Evolutionary conservation across 92 coral and sea anemone species (phyloP), one percentile per base, ranked within the genome.

Genomic region (Muricea muricata): DNA sequence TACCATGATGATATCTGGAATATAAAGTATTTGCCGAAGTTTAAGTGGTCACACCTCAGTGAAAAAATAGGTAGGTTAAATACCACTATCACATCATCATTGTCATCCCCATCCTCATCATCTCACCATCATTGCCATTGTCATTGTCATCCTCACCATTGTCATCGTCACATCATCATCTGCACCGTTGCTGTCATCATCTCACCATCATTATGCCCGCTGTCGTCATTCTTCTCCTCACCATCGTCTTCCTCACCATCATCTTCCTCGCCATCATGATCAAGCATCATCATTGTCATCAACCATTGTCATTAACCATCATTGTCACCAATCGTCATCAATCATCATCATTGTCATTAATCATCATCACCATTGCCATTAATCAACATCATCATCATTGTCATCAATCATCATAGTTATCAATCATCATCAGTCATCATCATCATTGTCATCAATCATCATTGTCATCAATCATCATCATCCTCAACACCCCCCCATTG

Each of bases 1-100:
- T 93, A 96, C 75, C 97, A 93, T 75, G 99, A 96, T 89, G 99
- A 96, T 41, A 96, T 96, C 24, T 96, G 99, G 99, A 96, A 96
- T 81, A 93, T 93, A 78, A 96, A 96, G 42, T 96, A 96, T 68
- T 92, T 96, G 21, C 91, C 97, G 46, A 96, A 85, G 35, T 96
- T 96, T 75, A 86, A 85, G 47, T 96, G 99, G 99, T 85, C 91
- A 25, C 99, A 96, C 34, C 86, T 96, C 68, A 88, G 97, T 93
- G 99, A 96, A 83, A 94, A 94, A 78, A 93, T 86, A 47, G 97
- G 99, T 96, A 79, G 28, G 88, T 11, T 14, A n/a, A n/a, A n/a
- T n/a, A n/a, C n/a, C n/a, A n/a, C 57, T 7, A 23, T 34, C 11
- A 23, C 3, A 26, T 24, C 0, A 24, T n/a, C 48, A 35, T 52